phyloP scores from a whole-genome alignment of 2,888 invertebrate genomes.

The Dugesia japonica region DNA sequence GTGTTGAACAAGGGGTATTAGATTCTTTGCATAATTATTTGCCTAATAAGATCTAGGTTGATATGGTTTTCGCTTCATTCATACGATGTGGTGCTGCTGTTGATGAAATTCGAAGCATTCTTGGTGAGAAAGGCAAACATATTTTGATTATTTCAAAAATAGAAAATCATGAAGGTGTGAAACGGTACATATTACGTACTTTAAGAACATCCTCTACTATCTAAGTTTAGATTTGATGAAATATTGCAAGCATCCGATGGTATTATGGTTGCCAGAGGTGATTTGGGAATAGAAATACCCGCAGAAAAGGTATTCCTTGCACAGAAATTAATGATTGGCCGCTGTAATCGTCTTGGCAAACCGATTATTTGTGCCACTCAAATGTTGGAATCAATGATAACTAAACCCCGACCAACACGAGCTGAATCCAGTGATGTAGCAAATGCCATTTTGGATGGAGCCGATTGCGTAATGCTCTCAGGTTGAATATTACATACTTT shows the following conservation, averaged over 20 bases:
- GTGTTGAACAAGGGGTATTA: conserved; percentile 62
- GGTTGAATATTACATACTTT: too few relatives aligned
- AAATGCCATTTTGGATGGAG: conserved; percentile 87
- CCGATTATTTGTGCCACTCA: conserved; percentile 94
- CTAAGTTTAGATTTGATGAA: conserved; percentile 58
- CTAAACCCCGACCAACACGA: conserved; percentile 83
- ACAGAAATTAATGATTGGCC: conserved; percentile 35
- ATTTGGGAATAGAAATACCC: conserved; percentile 84
- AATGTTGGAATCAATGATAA: conserved; percentile 97
- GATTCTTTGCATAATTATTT: too few relatives aligned
- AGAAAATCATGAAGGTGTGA: conserved; percentile 80
- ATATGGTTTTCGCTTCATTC: conserved; percentile 94
- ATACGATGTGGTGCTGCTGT: conserved; percentile 79
- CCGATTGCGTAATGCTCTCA: conserved; percentile 93
- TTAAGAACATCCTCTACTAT: neutral
- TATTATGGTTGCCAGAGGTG: conserved; percentile 93
- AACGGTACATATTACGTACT: conserved; percentile 39
- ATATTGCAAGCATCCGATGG: conserved; percentile 83
- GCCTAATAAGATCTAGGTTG: conserved; percentile 55
- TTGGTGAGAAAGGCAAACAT: conserved; percentile 65
- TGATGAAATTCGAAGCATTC: conserved; percentile 65
- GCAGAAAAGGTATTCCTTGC: conserved; percentile 56
- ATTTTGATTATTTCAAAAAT: conserved; percentile 94
- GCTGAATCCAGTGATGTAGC: conserved; percentile 93
- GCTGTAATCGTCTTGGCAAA: conserved; percentile 80